A percentile compares a stretch with the other conserved stretches of the same genome.
phyloP scores from a whole-genome alignment of 2,797 vertebrate species.

The Enteromius trimaculatus region DNA sequence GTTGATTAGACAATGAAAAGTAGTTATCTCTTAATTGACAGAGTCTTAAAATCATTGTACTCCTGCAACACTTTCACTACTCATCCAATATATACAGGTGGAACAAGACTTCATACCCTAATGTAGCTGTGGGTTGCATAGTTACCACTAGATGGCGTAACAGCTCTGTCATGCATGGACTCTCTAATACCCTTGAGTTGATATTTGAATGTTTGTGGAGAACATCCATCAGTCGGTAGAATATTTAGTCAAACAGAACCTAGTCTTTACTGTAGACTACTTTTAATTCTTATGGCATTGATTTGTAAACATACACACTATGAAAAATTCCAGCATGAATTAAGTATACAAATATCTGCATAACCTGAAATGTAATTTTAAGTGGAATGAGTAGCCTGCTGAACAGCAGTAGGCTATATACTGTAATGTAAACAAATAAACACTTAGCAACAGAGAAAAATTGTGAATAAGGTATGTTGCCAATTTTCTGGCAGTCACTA shows the following conservation, averaged over 20 bases:
- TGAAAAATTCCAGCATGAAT: not conserved
- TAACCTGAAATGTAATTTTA: not conserved
- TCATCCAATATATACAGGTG: not conserved
- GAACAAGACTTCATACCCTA: slow-evolving; percentile 52
- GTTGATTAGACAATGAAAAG: too few species aligned
- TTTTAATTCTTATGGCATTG: not conserved
- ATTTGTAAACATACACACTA: slow-evolving; percentile 12
- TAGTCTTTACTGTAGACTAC: not conserved
- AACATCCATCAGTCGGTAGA: slow-evolving; percentile 36
- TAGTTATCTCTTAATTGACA: not conserved
- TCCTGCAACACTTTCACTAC: not conserved
- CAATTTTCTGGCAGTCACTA: not conserved
- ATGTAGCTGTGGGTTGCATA: slow-evolving; percentile 79
- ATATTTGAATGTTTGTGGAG: slow-evolving; percentile 11
- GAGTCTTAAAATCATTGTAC: not conserved
- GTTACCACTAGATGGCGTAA: slow-evolving; percentile 84
- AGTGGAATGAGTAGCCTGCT: not conserved
- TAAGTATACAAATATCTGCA: slow-evolving; percentile 3
- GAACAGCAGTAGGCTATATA: not conserved
- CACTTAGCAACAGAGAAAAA: not conserved
- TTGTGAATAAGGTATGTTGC: not conserved
- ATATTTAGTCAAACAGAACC: slow-evolving; percentile 21
- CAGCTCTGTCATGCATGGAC: slow-evolving; percentile 66
- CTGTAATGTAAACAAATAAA: slow-evolving; percentile 11
- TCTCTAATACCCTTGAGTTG: not conserved